phyloP scores from a whole-genome alignment of 2,888 invertebrate genomes.

The Drosophila demipolita region DNA sequence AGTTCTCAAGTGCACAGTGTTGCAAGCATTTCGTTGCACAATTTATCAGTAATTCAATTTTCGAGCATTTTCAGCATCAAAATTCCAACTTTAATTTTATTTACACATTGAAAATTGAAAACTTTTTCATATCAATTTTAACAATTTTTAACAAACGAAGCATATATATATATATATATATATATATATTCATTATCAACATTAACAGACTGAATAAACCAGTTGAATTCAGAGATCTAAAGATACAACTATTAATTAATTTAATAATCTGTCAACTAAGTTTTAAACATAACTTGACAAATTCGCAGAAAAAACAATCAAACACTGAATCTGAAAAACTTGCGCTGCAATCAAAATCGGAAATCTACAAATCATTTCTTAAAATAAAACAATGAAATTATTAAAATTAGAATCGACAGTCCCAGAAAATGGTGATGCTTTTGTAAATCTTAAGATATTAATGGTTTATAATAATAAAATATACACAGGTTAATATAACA shows the following conservation, averaged over 20 bases:
- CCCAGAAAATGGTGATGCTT: background rate
- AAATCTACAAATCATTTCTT: background rate
- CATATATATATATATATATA: no score
- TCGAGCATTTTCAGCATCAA: background rate
- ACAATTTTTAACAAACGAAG: no score
- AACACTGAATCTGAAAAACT: background rate
- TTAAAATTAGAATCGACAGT: background rate
- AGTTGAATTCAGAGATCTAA: background rate
- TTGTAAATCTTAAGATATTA: background rate
- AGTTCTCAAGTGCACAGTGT: slow-evolving; percentile 22
- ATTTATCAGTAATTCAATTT: background rate
- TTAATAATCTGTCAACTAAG: background rate
- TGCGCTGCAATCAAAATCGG: background rate
- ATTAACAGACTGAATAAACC: background rate
- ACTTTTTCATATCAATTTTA: no score
- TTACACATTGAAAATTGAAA: background rate
- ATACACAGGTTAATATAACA: background rate
- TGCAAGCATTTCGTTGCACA: background rate
- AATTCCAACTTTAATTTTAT: background rate
- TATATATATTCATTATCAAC: no score
- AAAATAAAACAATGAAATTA: background rate
- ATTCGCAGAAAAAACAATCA: background rate
- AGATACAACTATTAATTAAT: background rate
- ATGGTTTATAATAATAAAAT: background rate
- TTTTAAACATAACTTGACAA: background rate